These are phyloP conservation scores for Sipha flava DNA, from an alignment of 1,140 invertebrate genomes.

Conservation along the genomic window DNA sequence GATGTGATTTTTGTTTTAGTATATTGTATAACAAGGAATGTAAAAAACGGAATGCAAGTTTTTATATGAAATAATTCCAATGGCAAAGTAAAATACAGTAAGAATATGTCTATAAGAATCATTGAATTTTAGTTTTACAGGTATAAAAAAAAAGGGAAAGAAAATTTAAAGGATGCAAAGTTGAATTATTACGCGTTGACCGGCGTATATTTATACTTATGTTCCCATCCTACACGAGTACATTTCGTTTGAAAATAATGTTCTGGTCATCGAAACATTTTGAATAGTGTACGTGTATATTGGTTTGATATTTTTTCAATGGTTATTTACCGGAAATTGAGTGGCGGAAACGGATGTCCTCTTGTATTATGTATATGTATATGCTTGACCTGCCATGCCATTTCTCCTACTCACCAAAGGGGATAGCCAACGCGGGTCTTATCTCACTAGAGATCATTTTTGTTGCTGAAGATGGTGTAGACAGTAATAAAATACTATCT, in stretches of 20 bases:
- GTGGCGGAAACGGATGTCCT: not conserved
- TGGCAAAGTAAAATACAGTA: not conserved
- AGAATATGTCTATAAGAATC: constrained; percentile 14
- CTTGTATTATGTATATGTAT: constrained; percentile 9
- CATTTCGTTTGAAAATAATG: not conserved
- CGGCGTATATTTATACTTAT: not conserved
- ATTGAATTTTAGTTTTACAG: not conserved
- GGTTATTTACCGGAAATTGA: not conserved
- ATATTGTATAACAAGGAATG: too few species aligned
- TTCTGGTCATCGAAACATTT: constrained; percentile 4
- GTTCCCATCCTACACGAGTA: not conserved
- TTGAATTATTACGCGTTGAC: not conserved
- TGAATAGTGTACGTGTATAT: not conserved
- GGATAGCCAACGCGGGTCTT: not conserved
- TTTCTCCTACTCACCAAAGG: not conserved
- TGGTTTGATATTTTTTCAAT: constrained; percentile 21
- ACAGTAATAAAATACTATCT: too few species aligned
- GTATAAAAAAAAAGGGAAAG: not conserved
- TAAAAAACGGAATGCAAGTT: too few species aligned
- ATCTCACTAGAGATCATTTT: not conserved
- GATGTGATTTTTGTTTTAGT: too few species aligned
- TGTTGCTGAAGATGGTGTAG: too few species aligned
- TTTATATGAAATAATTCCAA: too few species aligned
- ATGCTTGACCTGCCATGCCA: not conserved
- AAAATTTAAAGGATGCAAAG: not conserved